A percentile compares a stretch with the other conserved stretches of the same genome.
These are phyloP conservation scores for Tetranychus truncatus DNA, from an alignment of 2,888 invertebrate species.

Conservation along the genomic window DNA sequence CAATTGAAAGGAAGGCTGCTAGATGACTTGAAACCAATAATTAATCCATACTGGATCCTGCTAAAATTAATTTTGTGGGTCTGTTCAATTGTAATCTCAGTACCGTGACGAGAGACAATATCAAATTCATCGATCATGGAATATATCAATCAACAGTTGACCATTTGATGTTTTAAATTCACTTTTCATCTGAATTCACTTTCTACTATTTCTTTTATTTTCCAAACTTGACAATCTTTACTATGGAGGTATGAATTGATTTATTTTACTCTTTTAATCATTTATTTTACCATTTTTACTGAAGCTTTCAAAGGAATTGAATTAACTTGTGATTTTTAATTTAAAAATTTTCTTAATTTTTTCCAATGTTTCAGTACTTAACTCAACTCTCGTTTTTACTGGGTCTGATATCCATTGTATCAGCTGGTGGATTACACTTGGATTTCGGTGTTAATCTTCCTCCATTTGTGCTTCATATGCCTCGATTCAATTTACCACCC, in stretches of 20 bases:
- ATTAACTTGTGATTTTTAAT: too few relatives aligned
- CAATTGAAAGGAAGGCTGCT: too few relatives aligned
- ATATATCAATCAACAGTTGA: background rate
- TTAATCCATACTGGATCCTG: too few relatives aligned
- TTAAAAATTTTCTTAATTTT: too few relatives aligned
- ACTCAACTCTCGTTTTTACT: background rate
- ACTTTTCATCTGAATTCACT: background rate
- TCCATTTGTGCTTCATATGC: background rate
- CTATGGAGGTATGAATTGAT: too few relatives aligned
- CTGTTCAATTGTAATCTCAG: too few relatives aligned
- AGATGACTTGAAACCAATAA: too few relatives aligned
- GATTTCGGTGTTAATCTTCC: constrained; percentile 5
- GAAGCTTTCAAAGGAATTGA: too few relatives aligned
- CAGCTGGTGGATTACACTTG: background rate
- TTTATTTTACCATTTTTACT: too few relatives aligned
- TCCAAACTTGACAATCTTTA: background rate
- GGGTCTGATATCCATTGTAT: background rate
- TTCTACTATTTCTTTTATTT: background rate
- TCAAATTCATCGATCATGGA: background rate
- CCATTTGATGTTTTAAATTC: background rate
- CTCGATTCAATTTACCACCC: background rate
- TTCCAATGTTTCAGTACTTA: too few relatives aligned
- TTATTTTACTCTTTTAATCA: too few relatives aligned
- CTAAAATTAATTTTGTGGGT: background rate
- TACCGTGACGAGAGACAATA: background rate